Percentiles rank a stretch among this genome's conserved stretches.
Conservation (phyloP, 2,797 vertebrate species). For the Yasuhikotakia modesta region DNA sequence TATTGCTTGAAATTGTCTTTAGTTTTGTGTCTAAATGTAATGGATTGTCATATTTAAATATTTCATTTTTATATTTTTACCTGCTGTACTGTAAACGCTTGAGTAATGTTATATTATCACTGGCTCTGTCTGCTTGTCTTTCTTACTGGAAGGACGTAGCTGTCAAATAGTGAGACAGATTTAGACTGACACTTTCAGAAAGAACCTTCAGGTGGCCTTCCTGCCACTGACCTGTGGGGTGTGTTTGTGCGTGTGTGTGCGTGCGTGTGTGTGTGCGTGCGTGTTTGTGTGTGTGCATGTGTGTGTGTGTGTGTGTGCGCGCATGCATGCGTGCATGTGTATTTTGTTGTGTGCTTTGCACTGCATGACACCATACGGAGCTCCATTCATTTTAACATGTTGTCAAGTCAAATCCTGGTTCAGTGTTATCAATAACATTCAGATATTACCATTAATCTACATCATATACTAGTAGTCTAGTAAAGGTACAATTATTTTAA, state of each 20-base stretch:
- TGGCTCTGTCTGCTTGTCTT: too few relatives aligned
- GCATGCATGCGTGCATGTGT: background rate
- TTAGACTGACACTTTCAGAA: conserved; percentile 64
- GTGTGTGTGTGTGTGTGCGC: too few relatives aligned
- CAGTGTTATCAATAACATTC: background rate
- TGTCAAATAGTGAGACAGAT: conserved; percentile 61
- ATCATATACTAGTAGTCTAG: background rate
- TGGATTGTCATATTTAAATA: background rate
- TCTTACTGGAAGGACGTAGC: conserved; percentile 49
- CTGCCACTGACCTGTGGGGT: conserved; percentile 63
- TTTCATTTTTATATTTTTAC: too few relatives aligned
- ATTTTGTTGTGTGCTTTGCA: conserved; percentile 22
- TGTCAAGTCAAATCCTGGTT: background rate
- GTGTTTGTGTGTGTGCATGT: too few relatives aligned
- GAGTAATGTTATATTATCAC: too few relatives aligned
- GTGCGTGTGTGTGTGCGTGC: too few relatives aligned
- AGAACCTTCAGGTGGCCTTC: conserved; percentile 63
- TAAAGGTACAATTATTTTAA: background rate
- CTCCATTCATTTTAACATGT: conserved; percentile 1
- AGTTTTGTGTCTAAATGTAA: conserved; percentile 17
- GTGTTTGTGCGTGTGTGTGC: too few relatives aligned
- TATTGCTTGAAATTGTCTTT: background rate
- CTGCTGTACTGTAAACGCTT: too few relatives aligned
- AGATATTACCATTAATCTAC: background rate
- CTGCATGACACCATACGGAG: background rate